A percentile compares a stretch with the other conserved stretches of the same genome.
Evolutionary conservation across 2,888 invertebrate species (phyloP).

Genomic region (Dione vanillae): DNA sequence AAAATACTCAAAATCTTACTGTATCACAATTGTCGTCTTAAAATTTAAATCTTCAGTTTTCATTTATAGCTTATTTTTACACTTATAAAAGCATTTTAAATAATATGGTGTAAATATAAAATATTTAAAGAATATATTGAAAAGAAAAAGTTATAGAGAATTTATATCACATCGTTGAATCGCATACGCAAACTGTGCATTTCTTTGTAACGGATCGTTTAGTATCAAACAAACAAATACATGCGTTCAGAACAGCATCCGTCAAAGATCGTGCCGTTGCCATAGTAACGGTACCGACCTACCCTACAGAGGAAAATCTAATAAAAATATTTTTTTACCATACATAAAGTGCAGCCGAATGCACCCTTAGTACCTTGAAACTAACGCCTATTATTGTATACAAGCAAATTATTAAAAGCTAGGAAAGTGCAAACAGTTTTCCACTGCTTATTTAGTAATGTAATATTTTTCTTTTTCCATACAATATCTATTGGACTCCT

Average conservation of each 20-base stretch:
- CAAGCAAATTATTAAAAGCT: conserved; percentile 43
- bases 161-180: conserved; percentile 12
- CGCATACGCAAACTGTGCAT: conserved; percentile 31
- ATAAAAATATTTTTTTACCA: conserved; percentile 59
- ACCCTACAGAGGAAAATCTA: conserved; percentile 65
- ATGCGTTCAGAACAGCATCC: conserved; percentile 41
- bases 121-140: neutral
- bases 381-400: conserved; percentile 42
- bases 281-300: conserved; percentile 65
- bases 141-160: neutral
- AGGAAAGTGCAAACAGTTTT: conserved; percentile 60
- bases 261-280: conserved; percentile 61
- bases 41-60: neutral
- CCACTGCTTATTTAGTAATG: conserved; percentile 66
- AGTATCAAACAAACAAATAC: conserved; percentile 51
- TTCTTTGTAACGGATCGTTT: conserved; percentile 45
- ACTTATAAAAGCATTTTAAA: too few species aligned
- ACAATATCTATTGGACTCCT: conserved; percentile 50
- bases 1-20: too few species aligned
- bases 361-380: neutral
- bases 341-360: conserved; percentile 18
- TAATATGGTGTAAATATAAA: too few species aligned
- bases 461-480: conserved; percentile 60
- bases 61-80: neutral
- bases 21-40: too few species aligned